Evolutionary conservation across 30 jellyfish, hydroid and myxozoan species (phyloP), one percentile per base, ranked within the genome.

Genomic region (Chrysaora quinquecirrha): DNA sequence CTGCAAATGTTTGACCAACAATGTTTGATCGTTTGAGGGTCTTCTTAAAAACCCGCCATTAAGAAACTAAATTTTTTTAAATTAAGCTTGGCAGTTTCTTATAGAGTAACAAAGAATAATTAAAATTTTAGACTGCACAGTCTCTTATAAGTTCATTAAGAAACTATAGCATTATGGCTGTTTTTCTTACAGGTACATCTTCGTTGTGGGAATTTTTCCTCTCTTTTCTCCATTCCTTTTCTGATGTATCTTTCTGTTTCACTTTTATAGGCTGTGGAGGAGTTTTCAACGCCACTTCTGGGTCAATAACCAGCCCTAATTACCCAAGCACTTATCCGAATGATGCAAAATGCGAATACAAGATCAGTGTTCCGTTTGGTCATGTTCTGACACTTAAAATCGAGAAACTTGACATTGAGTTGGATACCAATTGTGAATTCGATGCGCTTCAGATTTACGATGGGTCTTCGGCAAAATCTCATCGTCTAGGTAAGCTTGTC

Each of bases 271-370:
- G 35, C 34, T 84, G 95, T 52, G 95, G 95, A 35, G 95, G 95
- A 16, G 48, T 35, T 27, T 84, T 56, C 63, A 84, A 84, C 47
- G 28, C 87, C 4, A 84, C 95, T 19, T 49, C 81, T 1, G 95
- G 95, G 1, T 24, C 80, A 20, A 56, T 84, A 14, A 56, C 95
- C 9, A 84, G 95, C 34, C 87, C 95, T 0, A 84, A 84, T 29
- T 50, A 74, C 66, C 95, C 95, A 2, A 87, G 95, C 58, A 31
- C 69, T 2, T 84, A 84, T 49, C 95, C 88, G 1, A 84, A 84
- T 66, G 30, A 73, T 23, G 95, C 88, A 0, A 64, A 72, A 29
- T 84, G 95, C 32, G 77, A 34, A 14, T 84, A 64, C 87, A 58
- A 19, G 35, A 72, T 84, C 29, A 4, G 2, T 32, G 87, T 72